phyloP scores from a whole-genome alignment of 2,888 invertebrate species.

The Ditylenchus weischeri region DNA sequence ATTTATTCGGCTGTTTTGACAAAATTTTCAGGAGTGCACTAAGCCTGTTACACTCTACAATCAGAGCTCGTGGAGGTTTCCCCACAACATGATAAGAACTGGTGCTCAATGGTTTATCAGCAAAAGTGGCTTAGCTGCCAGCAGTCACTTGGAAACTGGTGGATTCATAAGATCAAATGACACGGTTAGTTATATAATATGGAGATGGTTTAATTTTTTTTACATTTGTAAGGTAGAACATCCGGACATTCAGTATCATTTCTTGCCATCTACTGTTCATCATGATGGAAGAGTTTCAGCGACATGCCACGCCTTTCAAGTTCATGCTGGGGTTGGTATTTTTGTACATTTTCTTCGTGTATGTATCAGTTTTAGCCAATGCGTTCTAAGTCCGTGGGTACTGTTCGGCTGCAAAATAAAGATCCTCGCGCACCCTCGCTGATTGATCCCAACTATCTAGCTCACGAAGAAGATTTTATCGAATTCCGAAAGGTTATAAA shows the following conservation, averaged over 20 bases:
- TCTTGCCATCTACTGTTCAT: constrained; percentile 63
- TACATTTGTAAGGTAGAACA: constrained; percentile 48
- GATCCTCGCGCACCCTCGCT: constrained; percentile 77
- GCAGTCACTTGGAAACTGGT: constrained; percentile 63
- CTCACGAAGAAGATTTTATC: constrained; percentile 49
- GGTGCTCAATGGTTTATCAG: constrained; percentile 62
- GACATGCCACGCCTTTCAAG: constrained; percentile 62
- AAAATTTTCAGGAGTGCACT: constrained; percentile 43
- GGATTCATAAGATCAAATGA: constrained; percentile 61
- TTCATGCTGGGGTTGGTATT: constrained; percentile 23
- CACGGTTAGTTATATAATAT: constrained; percentile 19
- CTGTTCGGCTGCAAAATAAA: constrained; percentile 72
- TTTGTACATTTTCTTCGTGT: neutral
- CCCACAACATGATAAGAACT: constrained; percentile 62
- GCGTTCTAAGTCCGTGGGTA: constrained; percentile 80
- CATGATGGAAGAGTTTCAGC: constrained; percentile 63
- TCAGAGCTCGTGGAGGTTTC: constrained; percentile 63
- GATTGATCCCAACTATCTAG: constrained; percentile 86
- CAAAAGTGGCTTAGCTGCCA: constrained; percentile 60
- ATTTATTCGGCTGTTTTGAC: neutral
- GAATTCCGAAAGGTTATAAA: constrained; percentile 41
- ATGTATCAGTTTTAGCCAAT: constrained; percentile 60
- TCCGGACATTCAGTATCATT: constrained; percentile 64
- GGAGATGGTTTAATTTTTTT: neutral
- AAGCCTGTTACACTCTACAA: constrained; percentile 62